Conservation (phyloP, 2,113 vertebrate genomes). For the Aspiorhynchus laticeps region DNA sequence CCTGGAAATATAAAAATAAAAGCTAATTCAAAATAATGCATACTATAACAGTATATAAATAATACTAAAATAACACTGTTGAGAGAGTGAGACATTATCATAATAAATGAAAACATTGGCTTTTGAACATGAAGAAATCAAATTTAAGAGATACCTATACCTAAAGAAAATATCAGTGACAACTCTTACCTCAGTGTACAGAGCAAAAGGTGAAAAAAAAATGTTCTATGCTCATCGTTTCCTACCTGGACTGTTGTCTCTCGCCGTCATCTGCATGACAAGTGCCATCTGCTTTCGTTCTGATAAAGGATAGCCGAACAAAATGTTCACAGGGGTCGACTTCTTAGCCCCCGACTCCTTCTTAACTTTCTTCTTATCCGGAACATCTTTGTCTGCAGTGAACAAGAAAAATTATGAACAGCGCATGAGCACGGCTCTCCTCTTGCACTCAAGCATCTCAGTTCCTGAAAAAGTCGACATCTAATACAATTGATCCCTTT, state of each 20-base stretch:
- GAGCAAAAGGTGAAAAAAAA: background rate
- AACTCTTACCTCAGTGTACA: background rate
- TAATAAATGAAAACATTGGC: background rate
- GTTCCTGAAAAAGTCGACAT: background rate
- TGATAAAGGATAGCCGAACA: conserved; percentile 97
- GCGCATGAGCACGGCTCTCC: background rate
- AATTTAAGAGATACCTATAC: background rate
- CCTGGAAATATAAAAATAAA: background rate
- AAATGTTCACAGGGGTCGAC: conserved; percentile 89
- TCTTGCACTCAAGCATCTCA: background rate
- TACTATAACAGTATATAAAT: background rate
- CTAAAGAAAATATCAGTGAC: background rate
- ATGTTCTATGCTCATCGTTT: background rate
- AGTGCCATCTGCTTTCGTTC: conserved; percentile 99
- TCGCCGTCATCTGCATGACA: conserved; percentile 99
- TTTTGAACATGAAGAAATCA: background rate
- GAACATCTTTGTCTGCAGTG: conserved; percentile 93
- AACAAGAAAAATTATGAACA: conserved; percentile 12
- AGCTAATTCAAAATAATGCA: background rate
- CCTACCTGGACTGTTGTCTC: conserved; percentile 96
- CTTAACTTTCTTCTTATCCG: conserved; percentile 97
- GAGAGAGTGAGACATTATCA: background rate
- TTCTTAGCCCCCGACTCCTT: conserved; percentile 93
- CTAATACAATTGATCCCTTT: background rate
- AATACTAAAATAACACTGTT: background rate